These are phyloP conservation scores for Ophiothrix spiculata DNA, from an alignment of 35 echinoderm and acorn worm species.

Conservation along the genomic window DNA sequence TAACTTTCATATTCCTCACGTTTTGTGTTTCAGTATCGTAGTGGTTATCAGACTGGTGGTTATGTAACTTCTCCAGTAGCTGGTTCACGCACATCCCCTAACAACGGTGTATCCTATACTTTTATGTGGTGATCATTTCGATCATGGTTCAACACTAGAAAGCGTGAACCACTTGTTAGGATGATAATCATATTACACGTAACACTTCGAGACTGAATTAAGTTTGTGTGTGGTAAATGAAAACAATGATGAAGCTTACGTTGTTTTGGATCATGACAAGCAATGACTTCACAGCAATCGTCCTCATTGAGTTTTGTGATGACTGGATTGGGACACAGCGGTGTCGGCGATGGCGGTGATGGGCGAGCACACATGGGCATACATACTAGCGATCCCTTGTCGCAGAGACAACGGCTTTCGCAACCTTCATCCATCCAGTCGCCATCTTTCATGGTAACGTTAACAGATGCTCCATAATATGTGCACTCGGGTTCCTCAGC, in stretches of 20 bases:
- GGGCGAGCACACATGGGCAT: constrained; percentile 79
- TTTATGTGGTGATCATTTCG: too few relatives aligned
- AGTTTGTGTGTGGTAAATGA: too few relatives aligned
- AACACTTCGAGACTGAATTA: too few relatives aligned
- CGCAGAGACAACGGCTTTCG: constrained; percentile 67
- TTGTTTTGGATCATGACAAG: constrained; percentile 85
- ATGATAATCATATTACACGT: too few relatives aligned
- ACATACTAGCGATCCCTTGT: constrained; percentile 61
- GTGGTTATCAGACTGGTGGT: not conserved
- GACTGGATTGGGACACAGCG: constrained; percentile 76
- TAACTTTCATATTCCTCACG: not conserved
- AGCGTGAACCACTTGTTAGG: too few relatives aligned
- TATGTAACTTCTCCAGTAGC: too few relatives aligned
- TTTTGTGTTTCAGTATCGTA: not conserved
- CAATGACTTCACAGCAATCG: constrained; percentile 82
- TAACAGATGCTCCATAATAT: constrained; percentile 33
- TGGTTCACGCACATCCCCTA: too few relatives aligned
- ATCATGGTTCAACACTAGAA: too few relatives aligned
- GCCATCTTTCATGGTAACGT: constrained; percentile 76
- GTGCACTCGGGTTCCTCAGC: constrained; percentile 36
- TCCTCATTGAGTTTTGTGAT: constrained; percentile 69
- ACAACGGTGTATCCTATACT: too few relatives aligned
- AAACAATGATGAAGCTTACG: too few relatives aligned
- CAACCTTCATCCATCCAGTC: constrained; percentile 85
- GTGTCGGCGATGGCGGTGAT: constrained; percentile 56